Evolutionary conservation across 2,888 invertebrate species (phyloP).

Genomic region (Neoscelio sp.): DNA sequence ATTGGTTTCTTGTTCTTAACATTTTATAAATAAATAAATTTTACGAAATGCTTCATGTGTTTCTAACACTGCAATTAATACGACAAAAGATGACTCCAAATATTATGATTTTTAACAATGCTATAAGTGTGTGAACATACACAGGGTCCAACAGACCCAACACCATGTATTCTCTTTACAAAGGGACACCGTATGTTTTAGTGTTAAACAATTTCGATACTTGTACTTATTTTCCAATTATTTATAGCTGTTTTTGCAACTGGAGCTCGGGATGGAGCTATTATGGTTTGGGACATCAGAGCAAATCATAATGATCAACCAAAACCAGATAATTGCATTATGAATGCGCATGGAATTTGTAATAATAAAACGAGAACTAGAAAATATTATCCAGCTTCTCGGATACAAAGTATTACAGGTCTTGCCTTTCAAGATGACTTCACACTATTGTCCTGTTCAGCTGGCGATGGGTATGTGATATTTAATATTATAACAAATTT

Average conservation of each 20-base stretch:
- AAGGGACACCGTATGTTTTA: too few species aligned
- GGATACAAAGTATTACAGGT: constrained; percentile 91
- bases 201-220: too few species aligned
- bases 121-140: too few species aligned
- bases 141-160: too few species aligned
- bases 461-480: constrained; percentile 89
- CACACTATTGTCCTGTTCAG: constrained; percentile 93
- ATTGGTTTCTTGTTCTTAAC: too few species aligned
- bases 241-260: constrained; percentile 90
- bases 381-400: constrained; percentile 77
- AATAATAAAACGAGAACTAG: constrained; percentile 80
- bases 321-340: constrained; percentile 89
- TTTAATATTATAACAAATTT: neutral
- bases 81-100: too few species aligned
- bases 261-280: constrained; percentile 94
- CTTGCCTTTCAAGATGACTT: constrained; percentile 92
- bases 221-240: neutral
- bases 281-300: constrained; percentile 93
- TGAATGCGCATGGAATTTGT: constrained; percentile 86
- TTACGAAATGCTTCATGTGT: too few species aligned
- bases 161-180: too few species aligned
- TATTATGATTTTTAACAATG: too few species aligned
- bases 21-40: too few species aligned
- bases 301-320: constrained; percentile 83
- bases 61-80: too few species aligned